These are phyloP conservation scores for Empis livida DNA, from an alignment of 2,888 invertebrate genomes.

Conservation along the genomic window DNA sequence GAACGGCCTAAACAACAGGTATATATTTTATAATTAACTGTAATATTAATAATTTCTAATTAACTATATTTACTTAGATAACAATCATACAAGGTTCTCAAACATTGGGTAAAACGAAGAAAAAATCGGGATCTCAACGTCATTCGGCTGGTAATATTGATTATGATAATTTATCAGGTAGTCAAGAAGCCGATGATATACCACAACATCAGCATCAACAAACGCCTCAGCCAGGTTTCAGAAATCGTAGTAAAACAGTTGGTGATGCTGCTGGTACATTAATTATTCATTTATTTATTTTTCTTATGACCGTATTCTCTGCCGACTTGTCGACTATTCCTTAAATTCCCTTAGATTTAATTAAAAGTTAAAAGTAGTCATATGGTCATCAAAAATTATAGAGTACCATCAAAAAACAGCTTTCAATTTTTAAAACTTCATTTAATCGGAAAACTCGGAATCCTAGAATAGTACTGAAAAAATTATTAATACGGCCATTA, in stretches of 20 bases:
- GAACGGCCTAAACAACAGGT: slow-evolving; percentile 53
- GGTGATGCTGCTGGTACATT: slow-evolving; percentile 63
- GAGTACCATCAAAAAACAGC: too few relatives aligned
- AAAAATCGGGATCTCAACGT: slow-evolving; percentile 59
- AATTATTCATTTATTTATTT: not conserved
- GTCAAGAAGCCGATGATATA: slow-evolving; percentile 59
- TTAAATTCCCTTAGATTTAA: too few relatives aligned
- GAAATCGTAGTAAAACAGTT: slow-evolving; percentile 82
- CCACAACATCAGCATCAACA: slow-evolving; percentile 27
- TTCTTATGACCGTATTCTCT: too few relatives aligned
- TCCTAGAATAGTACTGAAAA: too few relatives aligned
- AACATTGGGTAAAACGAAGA: slow-evolving; percentile 70
- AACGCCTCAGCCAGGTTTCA: slow-evolving; percentile 42
- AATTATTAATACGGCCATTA: too few relatives aligned
- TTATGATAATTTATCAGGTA: slow-evolving; percentile 63
- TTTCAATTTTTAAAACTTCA: too few relatives aligned
- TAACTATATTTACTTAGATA: slow-evolving; percentile 31
- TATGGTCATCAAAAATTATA: too few relatives aligned
- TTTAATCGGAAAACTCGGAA: too few relatives aligned
- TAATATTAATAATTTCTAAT: not conserved
- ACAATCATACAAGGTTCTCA: slow-evolving; percentile 64
- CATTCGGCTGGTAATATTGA: slow-evolving; percentile 78
- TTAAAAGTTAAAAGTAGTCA: too few relatives aligned
- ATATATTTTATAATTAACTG: not conserved
- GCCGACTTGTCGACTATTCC: too few relatives aligned